These are phyloP conservation scores for Helicoverpa assulta DNA, from an alignment of 2,888 invertebrate genomes.

Conservation along the genomic window DNA sequence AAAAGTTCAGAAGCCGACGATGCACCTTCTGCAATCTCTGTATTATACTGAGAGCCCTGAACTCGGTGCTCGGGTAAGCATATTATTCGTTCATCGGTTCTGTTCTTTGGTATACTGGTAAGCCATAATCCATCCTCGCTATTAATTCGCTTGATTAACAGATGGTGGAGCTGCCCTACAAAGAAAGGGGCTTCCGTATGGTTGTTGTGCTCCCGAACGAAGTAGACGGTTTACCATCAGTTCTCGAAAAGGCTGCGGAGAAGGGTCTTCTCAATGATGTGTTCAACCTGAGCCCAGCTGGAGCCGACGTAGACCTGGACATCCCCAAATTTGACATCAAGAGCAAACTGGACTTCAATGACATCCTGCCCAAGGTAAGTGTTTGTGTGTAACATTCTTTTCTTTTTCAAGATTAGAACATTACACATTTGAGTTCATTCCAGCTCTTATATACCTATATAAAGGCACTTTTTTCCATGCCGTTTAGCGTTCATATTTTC, in stretches of 20 bases:
- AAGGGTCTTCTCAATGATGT: conserved; percentile 71
- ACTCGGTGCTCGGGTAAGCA: conserved; percentile 71
- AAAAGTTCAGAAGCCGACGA: conserved; percentile 73
- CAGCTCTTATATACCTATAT: too few relatives aligned
- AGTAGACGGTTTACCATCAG: conserved; percentile 69
- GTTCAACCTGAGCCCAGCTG: conserved; percentile 64
- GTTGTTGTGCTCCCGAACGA: conserved; percentile 74
- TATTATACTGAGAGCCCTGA: conserved; percentile 68
- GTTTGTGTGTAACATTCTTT: too few relatives aligned
- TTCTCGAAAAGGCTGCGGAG: conserved; percentile 69
- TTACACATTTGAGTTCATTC: too few relatives aligned
- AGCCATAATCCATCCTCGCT: background rate
- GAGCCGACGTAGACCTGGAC: conserved; percentile 65
- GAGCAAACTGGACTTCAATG: conserved; percentile 69
- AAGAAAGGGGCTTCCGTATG: conserved; percentile 77
- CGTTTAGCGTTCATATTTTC: too few relatives aligned
- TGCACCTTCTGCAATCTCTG: conserved; percentile 69
- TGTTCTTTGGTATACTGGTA: background rate
- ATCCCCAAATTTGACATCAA: conserved; percentile 77
- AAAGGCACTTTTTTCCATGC: background rate
- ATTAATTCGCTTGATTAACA: conserved; percentile 49
- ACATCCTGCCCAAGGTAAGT: conserved; percentile 72
- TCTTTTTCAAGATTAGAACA: too few relatives aligned
- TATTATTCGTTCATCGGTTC: background rate
- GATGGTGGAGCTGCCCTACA: conserved; percentile 78